Evolutionary conservation across 1,140 invertebrate species (phyloP), one percentile per base, ranked within the genome.

Genomic region (Pectinophora gossypiella): DNA sequence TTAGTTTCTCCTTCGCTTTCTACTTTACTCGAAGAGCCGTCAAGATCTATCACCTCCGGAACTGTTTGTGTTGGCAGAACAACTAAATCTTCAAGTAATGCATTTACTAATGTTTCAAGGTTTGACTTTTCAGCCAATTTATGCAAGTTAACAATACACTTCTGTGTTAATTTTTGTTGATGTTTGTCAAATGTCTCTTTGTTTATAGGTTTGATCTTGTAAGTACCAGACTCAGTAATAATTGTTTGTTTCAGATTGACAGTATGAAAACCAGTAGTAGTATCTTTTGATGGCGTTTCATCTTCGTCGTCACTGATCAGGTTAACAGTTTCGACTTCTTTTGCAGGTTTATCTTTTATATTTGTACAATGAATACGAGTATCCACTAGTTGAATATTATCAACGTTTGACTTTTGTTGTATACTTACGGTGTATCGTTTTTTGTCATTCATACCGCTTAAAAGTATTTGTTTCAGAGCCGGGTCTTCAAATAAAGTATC

Each of bases 221-320:
- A 82, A 16, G 58, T 55, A 16, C 76, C 79, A 58, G 69, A 82
- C 61, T 86, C 68, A 23, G 77, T 83, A 48, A 61, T 59, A 44
- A 74, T 69, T 40, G 5, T 42, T 21, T 63, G 27, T 16, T 38
- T n/a, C n/a, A n/a, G n/a, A n/a, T n/a, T n/a, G n/a, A n/a, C n/a
- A n/a, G n/a, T n/a, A n/a, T n/a, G n/a, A n/a, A n/a, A n/a, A n/a
- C n/a, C n/a, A n/a, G n/a, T n/a, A n/a, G n/a, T n/a, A 38, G 20
- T 21, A 40, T 38, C 49, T 27, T 19, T 15, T n/a, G n/a, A n/a
- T n/a, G 36, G 13, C 4, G 13, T 10, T 19, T 72, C 64, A 43
- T 76, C 65, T 48, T 87, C 84, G 32, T 83, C 81, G 20, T 87
- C 84, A 58, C 78, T 84, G 19, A 83, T 61, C 48, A 87, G 71